phyloP scores from a whole-genome alignment of 2,797 vertebrate genomes.

The Cryptoblepharus egeriae region DNA sequence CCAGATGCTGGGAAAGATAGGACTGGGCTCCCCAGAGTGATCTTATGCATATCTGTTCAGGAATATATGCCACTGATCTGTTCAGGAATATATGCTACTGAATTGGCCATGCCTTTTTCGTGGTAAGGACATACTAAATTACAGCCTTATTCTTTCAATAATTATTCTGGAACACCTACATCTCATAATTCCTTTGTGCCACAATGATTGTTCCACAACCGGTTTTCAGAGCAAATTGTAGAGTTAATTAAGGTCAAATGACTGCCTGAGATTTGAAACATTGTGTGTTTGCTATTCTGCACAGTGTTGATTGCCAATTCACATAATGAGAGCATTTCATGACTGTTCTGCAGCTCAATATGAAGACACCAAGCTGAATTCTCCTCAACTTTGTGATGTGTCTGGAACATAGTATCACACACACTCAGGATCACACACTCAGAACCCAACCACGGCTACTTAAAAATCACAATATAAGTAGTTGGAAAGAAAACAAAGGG shows the following conservation, averaged over 20 bases:
- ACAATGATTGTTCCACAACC: neutral
- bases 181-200: slow-evolving; percentile 29
- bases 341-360: neutral
- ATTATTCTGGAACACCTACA: neutral
- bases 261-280: neutral
- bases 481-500: too few relatives aligned
- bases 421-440: too few relatives aligned
- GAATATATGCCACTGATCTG: too few relatives aligned
- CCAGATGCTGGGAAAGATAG: too few relatives aligned
- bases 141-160: neutral
- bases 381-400: neutral
- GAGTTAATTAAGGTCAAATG: slow-evolving; percentile 28
- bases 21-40: too few relatives aligned
- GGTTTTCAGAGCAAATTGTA: slow-evolving; percentile 41
- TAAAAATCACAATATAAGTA: too few relatives aligned
- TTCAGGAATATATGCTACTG: too few relatives aligned
- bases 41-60: too few relatives aligned
- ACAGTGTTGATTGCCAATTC: neutral
- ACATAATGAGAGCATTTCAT: slow-evolving; percentile 2
- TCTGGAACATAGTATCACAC: too few relatives aligned
- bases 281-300: slow-evolving; percentile 14
- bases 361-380: slow-evolving; percentile 19
- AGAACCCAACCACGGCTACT: too few relatives aligned
- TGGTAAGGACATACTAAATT: too few relatives aligned
- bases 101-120: too few relatives aligned